Conservation (phyloP, 2,113 vertebrate genomes). For the Naja naja region DNA sequence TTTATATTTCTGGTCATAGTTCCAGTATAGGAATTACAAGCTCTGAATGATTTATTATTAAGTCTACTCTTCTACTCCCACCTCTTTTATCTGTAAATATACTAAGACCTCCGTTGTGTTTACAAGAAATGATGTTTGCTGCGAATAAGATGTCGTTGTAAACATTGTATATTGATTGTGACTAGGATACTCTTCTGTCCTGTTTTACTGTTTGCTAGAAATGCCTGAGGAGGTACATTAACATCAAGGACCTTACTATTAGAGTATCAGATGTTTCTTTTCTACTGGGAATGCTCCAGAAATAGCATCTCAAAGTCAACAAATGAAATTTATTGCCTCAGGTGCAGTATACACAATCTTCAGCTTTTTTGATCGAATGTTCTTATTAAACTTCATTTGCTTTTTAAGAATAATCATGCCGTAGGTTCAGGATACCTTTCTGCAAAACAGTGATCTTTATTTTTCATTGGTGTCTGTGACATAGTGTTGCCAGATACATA, state of each 20-base stretch:
- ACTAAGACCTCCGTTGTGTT: neutral
- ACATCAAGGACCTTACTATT: conserved; percentile 28
- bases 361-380: conserved; percentile 10
- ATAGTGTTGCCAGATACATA: neutral
- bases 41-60: conserved; percentile 11
- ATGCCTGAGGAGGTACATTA: conserved; percentile 34
- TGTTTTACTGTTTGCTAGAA: conserved; percentile 32
- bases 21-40: neutral
- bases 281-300: conserved; percentile 21
- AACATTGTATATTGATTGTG: conserved; percentile 8
- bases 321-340: conserved; percentile 15
- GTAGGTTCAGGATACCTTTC: neutral
- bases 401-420: conserved; percentile 5
- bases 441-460: neutral
- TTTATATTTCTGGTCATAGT: neutral
- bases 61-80: neutral
- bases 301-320: conserved; percentile 19
- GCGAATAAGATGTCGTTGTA: neutral
- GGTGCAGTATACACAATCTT: neutral
- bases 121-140: neutral
- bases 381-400: conserved; percentile 12
- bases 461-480: neutral
- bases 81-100: neutral
- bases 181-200: conserved; percentile 19
- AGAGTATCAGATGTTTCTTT: conserved; percentile 35